Evolutionary conservation across 1,140 invertebrate genomes (phyloP), one percentile per base, ranked within the genome.

Genomic region (Drosophila aff.): DNA sequence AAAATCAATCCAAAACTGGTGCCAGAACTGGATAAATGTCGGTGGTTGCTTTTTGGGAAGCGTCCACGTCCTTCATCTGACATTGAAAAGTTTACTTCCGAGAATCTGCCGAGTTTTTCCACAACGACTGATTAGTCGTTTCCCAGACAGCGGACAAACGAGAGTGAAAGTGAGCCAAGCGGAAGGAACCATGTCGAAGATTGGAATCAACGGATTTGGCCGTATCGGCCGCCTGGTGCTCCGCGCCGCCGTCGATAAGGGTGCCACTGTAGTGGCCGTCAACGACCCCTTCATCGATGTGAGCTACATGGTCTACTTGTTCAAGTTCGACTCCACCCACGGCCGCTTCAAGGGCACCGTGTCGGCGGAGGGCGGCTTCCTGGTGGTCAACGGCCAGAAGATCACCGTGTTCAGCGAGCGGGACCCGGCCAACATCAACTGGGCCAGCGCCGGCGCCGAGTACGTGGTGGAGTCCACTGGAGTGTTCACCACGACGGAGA

Each of bases 161-260:
- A 57, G 53, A 57, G 53, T 57, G 53, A 57, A 57, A 57, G 53
- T 57, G 53, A 57, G 53, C 36, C 8, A 57, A 57, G 21, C 53
- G 53, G 21, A 57, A 57, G 53, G 40, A 57, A 57, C 21, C 53
- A 57, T 57, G 53, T 57, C 53, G 53, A 57, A 57, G 53, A 57
- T 57, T 57, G 53, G 53, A 57, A 57, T 57, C 53, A 57, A 57
- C 21, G 53, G 53, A 57, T 57, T 57, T 57, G 53, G 53, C 53
- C 53, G 53, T 11, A 57, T 57, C 36, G 53, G 53, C 53, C 53
- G 53, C 38, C 36, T 57, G 53, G 53, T 57, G 38, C 53, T 57
- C 15, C 53, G 53, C 36, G 53, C 53, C 36, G 53, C 53, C 21
- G 16, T 57, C 15, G 53, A 57, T 5, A 57, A 57, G 53, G 53